Conservation (phyloP, 1,140 invertebrate genomes). For the Brachystomella parvula region DNA sequence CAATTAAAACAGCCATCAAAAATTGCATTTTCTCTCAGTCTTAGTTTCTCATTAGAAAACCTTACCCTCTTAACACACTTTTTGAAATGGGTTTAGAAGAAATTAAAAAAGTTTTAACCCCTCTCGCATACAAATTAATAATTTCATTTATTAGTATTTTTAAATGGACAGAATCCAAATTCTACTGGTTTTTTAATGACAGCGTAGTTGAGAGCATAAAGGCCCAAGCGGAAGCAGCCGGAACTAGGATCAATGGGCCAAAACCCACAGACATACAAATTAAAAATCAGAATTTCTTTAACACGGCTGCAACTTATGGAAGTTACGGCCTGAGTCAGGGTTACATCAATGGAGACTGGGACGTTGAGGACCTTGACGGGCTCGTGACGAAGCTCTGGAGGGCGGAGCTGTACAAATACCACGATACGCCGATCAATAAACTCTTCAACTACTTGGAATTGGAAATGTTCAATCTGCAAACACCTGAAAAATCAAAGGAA, state of each 20-base stretch:
- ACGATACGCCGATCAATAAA: constrained; percentile 14
- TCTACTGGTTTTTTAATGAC: too few relatives aligned
- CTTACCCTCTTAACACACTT: too few relatives aligned
- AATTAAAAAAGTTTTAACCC: too few relatives aligned
- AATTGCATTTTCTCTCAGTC: too few relatives aligned
- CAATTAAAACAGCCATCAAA: too few relatives aligned
- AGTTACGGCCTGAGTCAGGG: constrained; percentile 14
- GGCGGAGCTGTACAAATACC: constrained; percentile 2
- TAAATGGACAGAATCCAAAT: too few relatives aligned
- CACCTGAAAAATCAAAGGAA: constrained; percentile 13
- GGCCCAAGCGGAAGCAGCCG: too few relatives aligned
- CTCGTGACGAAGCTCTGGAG: constrained; percentile 3
- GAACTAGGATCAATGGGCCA: constrained; percentile 13
- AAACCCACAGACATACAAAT: constrained; percentile 24
- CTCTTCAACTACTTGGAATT: constrained; percentile 20
- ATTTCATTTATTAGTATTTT: too few relatives aligned
- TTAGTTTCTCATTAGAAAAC: too few relatives aligned
- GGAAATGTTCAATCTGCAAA: constrained; percentile 25
- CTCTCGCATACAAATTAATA: too few relatives aligned
- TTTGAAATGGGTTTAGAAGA: too few relatives aligned
- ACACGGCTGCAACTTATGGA: constrained; percentile 11
- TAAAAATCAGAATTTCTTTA: constrained; percentile 20
- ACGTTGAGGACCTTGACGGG: constrained; percentile 4
- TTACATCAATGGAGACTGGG: constrained; percentile 16
- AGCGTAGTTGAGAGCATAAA: too few relatives aligned